phyloP scores from a whole-genome alignment of 2,113 vertebrate species.

The Canis aureus region DNA sequence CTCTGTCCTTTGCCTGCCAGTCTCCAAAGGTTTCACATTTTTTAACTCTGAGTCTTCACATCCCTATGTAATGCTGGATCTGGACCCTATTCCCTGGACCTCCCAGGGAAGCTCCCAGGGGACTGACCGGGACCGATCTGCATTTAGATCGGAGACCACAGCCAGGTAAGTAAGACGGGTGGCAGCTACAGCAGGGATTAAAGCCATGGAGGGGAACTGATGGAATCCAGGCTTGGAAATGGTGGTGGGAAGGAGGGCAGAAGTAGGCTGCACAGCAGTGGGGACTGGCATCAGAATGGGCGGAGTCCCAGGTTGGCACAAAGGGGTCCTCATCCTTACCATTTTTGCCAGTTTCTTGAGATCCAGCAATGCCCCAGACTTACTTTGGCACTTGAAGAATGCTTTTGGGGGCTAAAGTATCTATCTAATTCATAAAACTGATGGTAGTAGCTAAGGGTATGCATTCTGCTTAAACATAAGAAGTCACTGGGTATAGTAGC shows the following conservation, averaged over 20 bases:
- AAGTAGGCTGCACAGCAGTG: not conserved
- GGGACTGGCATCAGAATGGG: not conserved
- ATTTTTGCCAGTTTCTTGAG: not conserved
- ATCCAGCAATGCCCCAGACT: not conserved
- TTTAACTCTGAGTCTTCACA: not conserved
- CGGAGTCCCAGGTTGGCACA: not conserved
- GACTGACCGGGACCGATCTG: not conserved
- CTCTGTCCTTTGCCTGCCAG: not conserved
- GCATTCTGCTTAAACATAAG: not conserved
- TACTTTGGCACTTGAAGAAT: not conserved
- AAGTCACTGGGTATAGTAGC: too few relatives aligned
- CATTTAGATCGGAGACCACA: not conserved
- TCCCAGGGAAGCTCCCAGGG: not conserved
- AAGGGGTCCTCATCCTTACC: not conserved
- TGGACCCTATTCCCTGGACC: not conserved
- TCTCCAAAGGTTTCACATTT: not conserved
- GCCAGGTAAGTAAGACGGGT: not conserved
- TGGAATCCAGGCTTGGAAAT: not conserved
- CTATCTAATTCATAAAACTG: not conserved
- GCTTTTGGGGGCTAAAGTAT: not conserved
- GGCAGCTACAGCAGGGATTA: not conserved
- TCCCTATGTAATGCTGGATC: not conserved
- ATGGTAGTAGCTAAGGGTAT: not conserved
- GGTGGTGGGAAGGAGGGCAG: not conserved
- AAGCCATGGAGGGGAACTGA: not conserved